Conservation (phyloP, 2,797 vertebrate genomes). For the Anguilla anguilla region DNA sequence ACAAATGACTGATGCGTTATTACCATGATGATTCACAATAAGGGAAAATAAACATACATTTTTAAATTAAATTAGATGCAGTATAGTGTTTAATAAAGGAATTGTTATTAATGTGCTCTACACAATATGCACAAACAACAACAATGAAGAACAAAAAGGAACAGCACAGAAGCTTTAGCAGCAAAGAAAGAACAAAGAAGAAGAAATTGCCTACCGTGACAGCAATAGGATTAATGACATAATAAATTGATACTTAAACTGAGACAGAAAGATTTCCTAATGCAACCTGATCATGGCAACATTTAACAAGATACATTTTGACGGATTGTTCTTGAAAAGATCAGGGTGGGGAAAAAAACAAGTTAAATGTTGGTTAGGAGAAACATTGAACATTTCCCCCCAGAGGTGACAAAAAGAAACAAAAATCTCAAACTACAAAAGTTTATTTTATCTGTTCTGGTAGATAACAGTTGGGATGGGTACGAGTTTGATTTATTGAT, state of each 20-base stretch:
- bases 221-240: not conserved
- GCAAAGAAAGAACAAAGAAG: not conserved
- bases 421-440: not conserved
- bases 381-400: not conserved
- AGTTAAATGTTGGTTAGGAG: not conserved
- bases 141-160: not conserved
- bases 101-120: not conserved
- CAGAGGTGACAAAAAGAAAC: not conserved
- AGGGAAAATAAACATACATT: not conserved
- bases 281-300: not conserved
- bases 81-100: not conserved
- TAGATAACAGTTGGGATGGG: not conserved
- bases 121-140: not conserved
- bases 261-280: not conserved
- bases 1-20: not conserved
- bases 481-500: too few relatives aligned
- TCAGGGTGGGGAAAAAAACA: not conserved
- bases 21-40: too few relatives aligned
- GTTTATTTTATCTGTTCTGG: slow-evolving; percentile 2
- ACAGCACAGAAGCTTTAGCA: not conserved
- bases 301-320: not conserved
- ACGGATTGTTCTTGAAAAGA: not conserved
- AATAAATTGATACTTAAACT: not conserved
- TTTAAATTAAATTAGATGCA: not conserved
- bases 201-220: not conserved